Base-by-base conservation (phyloP, 2,797 vertebrate genomes). In the Rachycentron canadum region DNA sequence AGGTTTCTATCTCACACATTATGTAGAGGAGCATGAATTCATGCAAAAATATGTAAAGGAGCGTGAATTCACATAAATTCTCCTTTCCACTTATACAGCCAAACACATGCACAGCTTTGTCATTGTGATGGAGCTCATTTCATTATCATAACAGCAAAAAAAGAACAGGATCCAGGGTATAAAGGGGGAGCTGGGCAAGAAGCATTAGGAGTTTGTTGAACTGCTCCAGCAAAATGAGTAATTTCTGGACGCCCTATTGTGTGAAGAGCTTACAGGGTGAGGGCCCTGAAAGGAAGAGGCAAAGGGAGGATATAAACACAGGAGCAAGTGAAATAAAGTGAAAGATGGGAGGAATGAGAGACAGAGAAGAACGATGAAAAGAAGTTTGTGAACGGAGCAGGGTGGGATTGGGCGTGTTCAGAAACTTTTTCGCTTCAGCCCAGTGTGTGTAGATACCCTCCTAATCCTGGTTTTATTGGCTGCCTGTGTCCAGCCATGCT, bases 381-480 rank as follows among this genome's bases (percentile, higher is more conserved):
- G 92, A 77, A 79, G 91, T 89, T 88, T 87, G 91, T 86, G 86
- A 87, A 88, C 83, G 79, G 89, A 91, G 87, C 78, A 70, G 91
- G 93, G 95, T 83, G 93, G 94, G 92, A 85, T 87, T 78, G 89
- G 93, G 93, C 89, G 92, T 93, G 93, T 94, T 95, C 94, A 91
- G 91, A 94, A 95, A 95, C 91, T 93, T 94, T 95, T 91, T 93
- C 66, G 92, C 92, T 91, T 91, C 93, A 92, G 89, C 91, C 88
- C 91, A 91, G 87, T 93, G 90, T 94, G 92, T 94, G 92, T 94
- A 92, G 95, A 95, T 93, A 89, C 91, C 93, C 94, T 91, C 89
- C 94, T 96, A 96, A 96, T 96, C 95, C 95, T 92, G 93, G 94
- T 96, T 96, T 96, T 96, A 96, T 96, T 96, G 95, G 95, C 94